Evolutionary conservation across 2,888 invertebrate species (phyloP).

Genomic region (Drosophila anomelani): DNA sequence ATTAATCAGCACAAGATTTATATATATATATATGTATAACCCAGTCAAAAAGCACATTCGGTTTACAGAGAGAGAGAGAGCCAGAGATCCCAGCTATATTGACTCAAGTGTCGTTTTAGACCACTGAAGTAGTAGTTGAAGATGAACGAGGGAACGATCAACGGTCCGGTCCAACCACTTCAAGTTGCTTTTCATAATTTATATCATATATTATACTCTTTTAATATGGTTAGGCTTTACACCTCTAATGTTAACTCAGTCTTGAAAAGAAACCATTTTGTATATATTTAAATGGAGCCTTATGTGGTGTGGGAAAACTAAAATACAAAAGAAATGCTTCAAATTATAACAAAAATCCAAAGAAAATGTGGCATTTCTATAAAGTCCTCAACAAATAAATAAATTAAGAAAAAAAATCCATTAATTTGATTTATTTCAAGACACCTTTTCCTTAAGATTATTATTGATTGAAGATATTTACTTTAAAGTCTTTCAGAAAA

Average conservation of each 20-base stretch:
- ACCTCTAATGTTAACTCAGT: neutral
- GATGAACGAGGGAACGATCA: slow-evolving; percentile 1
- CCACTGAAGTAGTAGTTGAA: slow-evolving; percentile 79
- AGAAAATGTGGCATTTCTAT: too few relatives aligned
- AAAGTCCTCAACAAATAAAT: neutral
- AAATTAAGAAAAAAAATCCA: neutral
- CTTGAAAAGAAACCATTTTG: neutral
- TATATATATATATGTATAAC: neutral
- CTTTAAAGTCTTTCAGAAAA: neutral
- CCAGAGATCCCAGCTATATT: slow-evolving; percentile 44
- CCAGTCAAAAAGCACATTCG: neutral
- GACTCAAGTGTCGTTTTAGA: slow-evolving; percentile 78
- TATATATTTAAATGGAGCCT: too few relatives aligned
- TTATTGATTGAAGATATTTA: neutral
- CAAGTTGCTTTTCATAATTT: slow-evolving; percentile 20
- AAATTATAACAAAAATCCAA: too few relatives aligned
- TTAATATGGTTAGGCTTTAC: neutral
- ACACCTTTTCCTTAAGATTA: slow-evolving; percentile 1
- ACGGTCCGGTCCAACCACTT: slow-evolving; percentile 23
- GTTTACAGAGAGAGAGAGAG: neutral
- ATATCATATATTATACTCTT: slow-evolving; percentile 10
- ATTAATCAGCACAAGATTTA: slow-evolving; percentile 19
- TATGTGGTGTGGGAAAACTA: too few relatives aligned
- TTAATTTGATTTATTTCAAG: neutral
- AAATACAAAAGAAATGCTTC: too few relatives aligned